Base-by-base conservation (phyloP, 2,797 vertebrate genomes). In the Pseudomugil tenellus region DNA sequence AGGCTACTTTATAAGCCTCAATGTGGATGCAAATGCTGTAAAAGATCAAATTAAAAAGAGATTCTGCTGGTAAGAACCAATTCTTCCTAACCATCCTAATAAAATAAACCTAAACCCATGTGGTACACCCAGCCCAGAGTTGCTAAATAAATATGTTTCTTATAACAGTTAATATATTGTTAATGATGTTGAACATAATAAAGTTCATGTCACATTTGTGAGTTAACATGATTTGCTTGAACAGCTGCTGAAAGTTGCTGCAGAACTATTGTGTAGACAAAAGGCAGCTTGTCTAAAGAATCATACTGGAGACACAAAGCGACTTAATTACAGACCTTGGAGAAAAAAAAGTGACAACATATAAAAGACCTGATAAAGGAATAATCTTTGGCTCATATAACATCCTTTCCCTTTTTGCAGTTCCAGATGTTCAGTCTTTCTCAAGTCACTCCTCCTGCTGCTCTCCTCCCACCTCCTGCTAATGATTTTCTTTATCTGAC, bases 401-500 rank as follows among this genome's bases (percentile, higher is more conserved):
- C 31, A 37, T 4, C 4, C 72, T 74, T 55, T 51, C 59, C 55
- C 46, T 51, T 19, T 43, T 58, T n/a, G 48, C 29, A 21, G 19
- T 29, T 34, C 52, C 61, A 77, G 54, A 76, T 66, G 56, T 67
- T 70, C 69, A 19, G 25, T 53, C 46, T 25, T 19, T 64, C 46
- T 68, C 53, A 14, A 19, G 57, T 57, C 25, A 26, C 67, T 58
- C 63, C 53, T 63, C 52, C 17, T 11, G 16, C 63, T 10, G 28
- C 52, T 43, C 54, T 58, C 58, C 69, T 60, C 41, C 63, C 12
- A n/a, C 39, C 67, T 69, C 65, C 39, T 25, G 37, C 67, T 81
- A 59, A 84, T 65, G 59, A 75, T 79, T 86, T 69, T 61, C 73
- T 84, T 83, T 76, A 82, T 87, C 75, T 58, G 75, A 78, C 35